Conservation (phyloP, 2,797 vertebrate genomes). For the Triplophysa yarkandensis region DNA sequence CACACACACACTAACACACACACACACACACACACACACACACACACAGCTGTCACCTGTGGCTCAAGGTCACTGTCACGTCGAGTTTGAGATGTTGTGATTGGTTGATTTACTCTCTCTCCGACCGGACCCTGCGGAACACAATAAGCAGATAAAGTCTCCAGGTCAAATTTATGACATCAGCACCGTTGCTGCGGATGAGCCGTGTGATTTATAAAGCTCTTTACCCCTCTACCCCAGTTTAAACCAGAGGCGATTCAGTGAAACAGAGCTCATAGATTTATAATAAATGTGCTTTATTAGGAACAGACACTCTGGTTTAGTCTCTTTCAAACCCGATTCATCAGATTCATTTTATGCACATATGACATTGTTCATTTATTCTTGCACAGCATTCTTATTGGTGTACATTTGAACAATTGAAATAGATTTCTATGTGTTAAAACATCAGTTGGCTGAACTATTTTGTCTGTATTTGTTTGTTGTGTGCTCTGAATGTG, state of each 20-base stretch:
- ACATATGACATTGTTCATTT: too few species aligned
- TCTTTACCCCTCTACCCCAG: conserved; percentile 14
- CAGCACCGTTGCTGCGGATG: conserved; percentile 22
- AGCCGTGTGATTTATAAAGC: conserved; percentile 40
- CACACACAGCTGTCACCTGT: conserved; percentile 30
- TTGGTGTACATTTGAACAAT: too few species aligned
- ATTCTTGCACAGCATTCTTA: too few species aligned
- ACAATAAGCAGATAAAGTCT: conserved; percentile 40
- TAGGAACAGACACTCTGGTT: not conserved
- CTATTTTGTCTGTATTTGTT: too few species aligned
- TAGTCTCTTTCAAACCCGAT: too few species aligned
- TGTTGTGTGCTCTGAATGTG: too few species aligned
- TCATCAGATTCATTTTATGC: too few species aligned
- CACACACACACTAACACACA: too few species aligned
- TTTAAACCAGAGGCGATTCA: conserved; percentile 28
- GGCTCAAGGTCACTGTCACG: conserved; percentile 20
- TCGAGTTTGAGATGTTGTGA: conserved; percentile 41
- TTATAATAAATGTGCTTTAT: too few species aligned
- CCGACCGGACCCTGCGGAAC: conserved; percentile 14
- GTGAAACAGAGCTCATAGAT: conserved; percentile 32
- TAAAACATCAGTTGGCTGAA: too few species aligned
- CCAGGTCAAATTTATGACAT: conserved; percentile 50
- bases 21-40: conserved; percentile 6
- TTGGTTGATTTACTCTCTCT: conserved; percentile 52
- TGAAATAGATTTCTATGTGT: too few species aligned